Evolutionary conservation across 2,888 invertebrate genomes (phyloP).

Genomic region (Apotomis betuletana): DNA sequence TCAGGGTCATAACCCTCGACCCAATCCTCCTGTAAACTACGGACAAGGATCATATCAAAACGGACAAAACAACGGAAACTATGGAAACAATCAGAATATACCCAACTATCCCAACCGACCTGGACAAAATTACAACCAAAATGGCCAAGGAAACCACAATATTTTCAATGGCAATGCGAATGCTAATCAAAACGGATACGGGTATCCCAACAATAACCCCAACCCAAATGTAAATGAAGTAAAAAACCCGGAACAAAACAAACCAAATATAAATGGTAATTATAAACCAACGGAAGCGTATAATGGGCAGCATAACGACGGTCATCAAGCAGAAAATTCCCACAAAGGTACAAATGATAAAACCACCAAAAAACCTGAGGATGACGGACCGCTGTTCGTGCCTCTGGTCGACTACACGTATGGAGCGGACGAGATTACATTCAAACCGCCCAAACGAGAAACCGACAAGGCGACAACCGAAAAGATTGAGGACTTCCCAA

Average conservation of each 20-base stretch:
- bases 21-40: conserved; percentile 37
- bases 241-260: conserved; percentile 24
- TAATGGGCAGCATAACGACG: conserved; percentile 38
- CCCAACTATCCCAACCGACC: conserved; percentile 15
- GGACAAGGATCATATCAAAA: conserved; percentile 19
- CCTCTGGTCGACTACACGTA: conserved; percentile 66
- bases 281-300: conserved; percentile 38
- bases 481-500: conserved; percentile 57
- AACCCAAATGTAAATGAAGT: conserved; percentile 23
- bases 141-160: conserved; percentile 25
- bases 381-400: conserved; percentile 63
- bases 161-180: conserved; percentile 39
- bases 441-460: conserved; percentile 68
- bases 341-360: conserved; percentile 43
- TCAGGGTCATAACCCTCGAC: conserved; percentile 35
- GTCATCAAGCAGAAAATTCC: conserved; percentile 25
- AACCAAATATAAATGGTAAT: conserved; percentile 27
- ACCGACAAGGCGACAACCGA: conserved; percentile 54
- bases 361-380: conserved; percentile 58
- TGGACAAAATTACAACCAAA: conserved; percentile 20
- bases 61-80: conserved; percentile 36
- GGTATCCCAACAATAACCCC: conserved; percentile 35
- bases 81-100: conserved; percentile 14
- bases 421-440: conserved; percentile 60
- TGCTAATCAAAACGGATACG: conserved; percentile 41